Evolutionary conservation across 1,140 invertebrate species (phyloP), one percentile per base, ranked within the genome.

Genomic region (Drosophila paulistorum): DNA sequence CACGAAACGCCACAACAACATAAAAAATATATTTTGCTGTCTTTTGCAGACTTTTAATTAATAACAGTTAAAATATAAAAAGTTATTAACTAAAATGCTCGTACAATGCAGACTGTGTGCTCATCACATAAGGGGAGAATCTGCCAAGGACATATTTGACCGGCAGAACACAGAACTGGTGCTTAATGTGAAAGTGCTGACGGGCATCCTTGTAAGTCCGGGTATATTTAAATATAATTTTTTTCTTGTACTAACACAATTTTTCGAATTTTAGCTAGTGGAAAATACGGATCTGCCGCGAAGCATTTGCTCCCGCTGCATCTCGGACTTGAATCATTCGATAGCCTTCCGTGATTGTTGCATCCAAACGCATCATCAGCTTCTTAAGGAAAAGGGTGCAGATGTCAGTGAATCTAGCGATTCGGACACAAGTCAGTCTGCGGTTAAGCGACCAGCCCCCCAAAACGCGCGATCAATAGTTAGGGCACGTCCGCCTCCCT

Each of bases 271-370:
- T 14, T 23, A 85, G 82, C 30, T 86, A 60, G 48, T 13, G 9
- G 51, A 79, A 1, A 54, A 63, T 6, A 14, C 55, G 1, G 17
- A 72, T 37, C 33, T 77, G 26, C 77, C 81, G 0, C 62, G 59
- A 11, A 62, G 77, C 10, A 84, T 84, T 55, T 84, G 81, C 30
- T 39, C 37, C 7, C 63, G 48, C n/a, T 84, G 81, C 37, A 37
- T 68, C 1, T 13, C 54, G 48, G 69, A 84, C 4, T 48, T 84
- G n/a, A 68, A 64, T 23, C 54, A 64, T 30, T 51, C 76, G 4
- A 59, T 63, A 0, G 48, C 23, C 1, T 73, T 83, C 39, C 69
- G 80, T n/a, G 61, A 82, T 11, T 64, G 66, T 11, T 82, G 80
- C 41, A 30, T 64, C 0, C 57, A 54, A 13, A 65, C 58, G 5